phyloP scores from a whole-genome alignment of 2,888 invertebrate species.

The Muscina levida region DNA sequence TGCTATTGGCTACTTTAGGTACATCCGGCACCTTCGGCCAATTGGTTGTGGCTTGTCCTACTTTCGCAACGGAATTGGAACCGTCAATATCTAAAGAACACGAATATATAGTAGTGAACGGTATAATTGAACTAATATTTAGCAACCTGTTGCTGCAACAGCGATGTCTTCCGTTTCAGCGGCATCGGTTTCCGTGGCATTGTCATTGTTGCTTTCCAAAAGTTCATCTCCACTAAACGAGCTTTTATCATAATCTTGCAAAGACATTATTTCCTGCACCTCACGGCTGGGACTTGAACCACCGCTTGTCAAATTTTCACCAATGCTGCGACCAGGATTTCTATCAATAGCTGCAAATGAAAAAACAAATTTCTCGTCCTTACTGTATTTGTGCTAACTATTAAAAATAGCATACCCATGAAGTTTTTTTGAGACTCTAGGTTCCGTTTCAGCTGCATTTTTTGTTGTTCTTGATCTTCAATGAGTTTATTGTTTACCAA shows the following conservation, averaged over 20 bases:
- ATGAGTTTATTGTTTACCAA: slow-evolving; percentile 78
- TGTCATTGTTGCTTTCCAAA: slow-evolving; percentile 53
- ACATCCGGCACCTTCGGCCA: slow-evolving; percentile 75
- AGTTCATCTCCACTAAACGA: slow-evolving; percentile 71
- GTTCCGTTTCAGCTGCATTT: slow-evolving; percentile 74
- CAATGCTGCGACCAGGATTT: slow-evolving; percentile 73
- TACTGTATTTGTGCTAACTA: neutral
- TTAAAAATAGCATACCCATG: slow-evolving; percentile 59
- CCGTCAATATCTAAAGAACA: slow-evolving; percentile 62
- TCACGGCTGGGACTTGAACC: slow-evolving; percentile 94
- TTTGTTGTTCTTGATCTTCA: slow-evolving; percentile 78
- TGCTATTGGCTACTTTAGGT: slow-evolving; percentile 71
- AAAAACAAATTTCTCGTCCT: neutral
- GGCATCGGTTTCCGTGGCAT: slow-evolving; percentile 41
- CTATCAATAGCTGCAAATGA: slow-evolving; percentile 72
- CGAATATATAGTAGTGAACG: too few species aligned
- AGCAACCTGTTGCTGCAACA: slow-evolving; percentile 52
- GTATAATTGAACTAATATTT: slow-evolving; percentile 2
- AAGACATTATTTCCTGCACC: slow-evolving; percentile 91
- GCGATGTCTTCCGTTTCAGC: slow-evolving; percentile 29
- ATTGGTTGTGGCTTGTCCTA: slow-evolving; percentile 64
- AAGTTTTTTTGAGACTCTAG: slow-evolving; percentile 76
- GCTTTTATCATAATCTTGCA: slow-evolving; percentile 81
- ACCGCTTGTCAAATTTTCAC: slow-evolving; percentile 84
- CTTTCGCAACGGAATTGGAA: too few species aligned